phyloP scores from a whole-genome alignment of 2,888 invertebrate genomes.

The Hydraecia micacea region DNA sequence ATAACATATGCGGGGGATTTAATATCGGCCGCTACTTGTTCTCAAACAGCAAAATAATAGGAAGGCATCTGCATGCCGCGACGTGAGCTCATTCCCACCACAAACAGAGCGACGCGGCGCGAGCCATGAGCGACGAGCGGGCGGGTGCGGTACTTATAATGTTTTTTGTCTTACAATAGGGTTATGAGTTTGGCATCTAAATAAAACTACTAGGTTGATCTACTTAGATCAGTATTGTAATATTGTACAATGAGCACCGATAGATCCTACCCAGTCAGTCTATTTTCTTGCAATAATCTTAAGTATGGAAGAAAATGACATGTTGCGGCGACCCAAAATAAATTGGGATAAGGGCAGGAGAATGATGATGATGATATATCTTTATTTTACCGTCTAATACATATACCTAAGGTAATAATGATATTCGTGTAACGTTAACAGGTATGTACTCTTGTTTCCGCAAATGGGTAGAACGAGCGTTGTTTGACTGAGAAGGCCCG shows the following conservation, averaged over 20 bases:
- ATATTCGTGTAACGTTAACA: too few species aligned
- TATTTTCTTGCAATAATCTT: background rate
- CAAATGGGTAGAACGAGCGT: too few species aligned
- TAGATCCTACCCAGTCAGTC: background rate
- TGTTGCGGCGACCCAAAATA: background rate
- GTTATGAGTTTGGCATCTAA: background rate
- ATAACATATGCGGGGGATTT: slow-evolving; percentile 29
- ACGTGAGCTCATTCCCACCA: slow-evolving; percentile 63
- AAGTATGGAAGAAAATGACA: background rate
- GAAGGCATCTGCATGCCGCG: slow-evolving; percentile 60
- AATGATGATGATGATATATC: background rate
- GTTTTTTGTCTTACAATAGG: background rate
- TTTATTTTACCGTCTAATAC: background rate
- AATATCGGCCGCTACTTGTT: slow-evolving; percentile 39
- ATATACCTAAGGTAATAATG: too few species aligned
- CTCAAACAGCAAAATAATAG: slow-evolving; percentile 54
- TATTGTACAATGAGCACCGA: background rate
- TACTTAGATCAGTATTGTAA: background rate
- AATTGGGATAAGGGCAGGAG: background rate
- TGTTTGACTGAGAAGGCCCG: background rate
- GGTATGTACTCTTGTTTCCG: background rate
- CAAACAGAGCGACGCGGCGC: slow-evolving; percentile 30
- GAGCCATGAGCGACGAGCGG: slow-evolving; percentile 16
- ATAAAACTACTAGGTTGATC: background rate
- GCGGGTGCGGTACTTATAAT: background rate